Conservation (phyloP, 2,113 vertebrate genomes). For the Psittacus erithacus region DNA sequence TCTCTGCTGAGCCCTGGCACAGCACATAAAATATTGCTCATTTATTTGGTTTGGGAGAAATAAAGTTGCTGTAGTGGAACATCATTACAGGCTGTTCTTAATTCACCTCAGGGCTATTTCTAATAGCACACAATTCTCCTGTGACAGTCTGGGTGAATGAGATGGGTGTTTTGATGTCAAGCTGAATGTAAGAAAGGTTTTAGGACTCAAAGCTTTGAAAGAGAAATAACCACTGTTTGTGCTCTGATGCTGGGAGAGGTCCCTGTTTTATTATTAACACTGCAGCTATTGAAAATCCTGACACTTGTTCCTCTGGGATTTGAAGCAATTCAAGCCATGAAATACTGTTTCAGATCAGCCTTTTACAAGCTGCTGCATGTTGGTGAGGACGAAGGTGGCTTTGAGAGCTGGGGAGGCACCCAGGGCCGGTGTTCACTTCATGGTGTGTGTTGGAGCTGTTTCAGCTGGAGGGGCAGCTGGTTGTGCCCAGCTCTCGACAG, state of each 20-base stretch:
- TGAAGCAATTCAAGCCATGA: constrained; percentile 18
- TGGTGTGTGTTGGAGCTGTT: not conserved
- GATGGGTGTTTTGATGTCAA: constrained; percentile 62
- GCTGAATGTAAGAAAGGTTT: constrained; percentile 49
- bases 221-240: constrained; percentile 40
- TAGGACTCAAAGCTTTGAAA: constrained; percentile 55
- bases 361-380: not conserved
- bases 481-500: not conserved
- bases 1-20: constrained; percentile 28
- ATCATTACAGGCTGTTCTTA: constrained; percentile 50
- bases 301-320: constrained; percentile 29
- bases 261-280: constrained; percentile 33
- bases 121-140: constrained; percentile 32
- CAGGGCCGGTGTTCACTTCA: not conserved
- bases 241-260: constrained; percentile 32
- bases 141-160: constrained; percentile 48
- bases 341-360: constrained; percentile 12
- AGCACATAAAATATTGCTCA: constrained; percentile 45
- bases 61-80: constrained; percentile 55
- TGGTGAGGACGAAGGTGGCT: not conserved
- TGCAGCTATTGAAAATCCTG: constrained; percentile 28
- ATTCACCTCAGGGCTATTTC: constrained; percentile 58
- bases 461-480: not conserved
- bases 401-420: not conserved
- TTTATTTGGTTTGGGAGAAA: constrained; percentile 39